Percentiles rank a stretch among this genome's conserved stretches.
Conservation (phyloP, 2,797 vertebrate genomes). For the Leptatherina wallacei region DNA sequence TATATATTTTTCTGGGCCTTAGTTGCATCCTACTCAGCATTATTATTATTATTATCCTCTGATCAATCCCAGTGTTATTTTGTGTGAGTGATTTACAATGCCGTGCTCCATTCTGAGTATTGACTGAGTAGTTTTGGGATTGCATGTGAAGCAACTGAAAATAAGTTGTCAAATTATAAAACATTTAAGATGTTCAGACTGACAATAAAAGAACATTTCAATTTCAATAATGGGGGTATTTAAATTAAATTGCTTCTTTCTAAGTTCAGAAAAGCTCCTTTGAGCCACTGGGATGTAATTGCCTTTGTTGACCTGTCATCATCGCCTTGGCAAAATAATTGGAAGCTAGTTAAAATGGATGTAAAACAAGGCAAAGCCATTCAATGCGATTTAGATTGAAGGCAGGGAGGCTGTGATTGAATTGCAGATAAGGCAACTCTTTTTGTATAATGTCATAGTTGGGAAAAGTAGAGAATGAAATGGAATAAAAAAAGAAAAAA, state of each 20-base stretch:
- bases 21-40: not conserved
- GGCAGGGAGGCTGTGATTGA: slow-evolving; percentile 16
- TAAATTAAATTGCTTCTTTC: slow-evolving; percentile 45
- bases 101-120: slow-evolving; percentile 2
- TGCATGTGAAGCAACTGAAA: slow-evolving; percentile 35
- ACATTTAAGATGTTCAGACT: slow-evolving; percentile 33
- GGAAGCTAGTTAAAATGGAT: slow-evolving; percentile 41
- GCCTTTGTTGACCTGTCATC: slow-evolving; percentile 63
- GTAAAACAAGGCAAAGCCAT: slow-evolving; percentile 40
- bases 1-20: not conserved
- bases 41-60: not conserved
- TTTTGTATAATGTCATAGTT: slow-evolving; percentile 16
- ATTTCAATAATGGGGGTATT: slow-evolving; percentile 44
- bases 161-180: slow-evolving; percentile 50
- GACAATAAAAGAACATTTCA: slow-evolving; percentile 26
- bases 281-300: slow-evolving; percentile 41
- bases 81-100: not conserved
- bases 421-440: slow-evolving; percentile 12
- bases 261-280: slow-evolving; percentile 35
- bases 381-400: slow-evolving; percentile 26
- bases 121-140: slow-evolving; percentile 6
- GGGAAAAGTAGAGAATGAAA: slow-evolving; percentile 21
- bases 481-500: not conserved
- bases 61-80: too few species aligned
- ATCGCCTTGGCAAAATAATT: slow-evolving; percentile 47